Base-by-base conservation (phyloP, 2,113 vertebrate species). In the Siniperca knerii region DNA sequence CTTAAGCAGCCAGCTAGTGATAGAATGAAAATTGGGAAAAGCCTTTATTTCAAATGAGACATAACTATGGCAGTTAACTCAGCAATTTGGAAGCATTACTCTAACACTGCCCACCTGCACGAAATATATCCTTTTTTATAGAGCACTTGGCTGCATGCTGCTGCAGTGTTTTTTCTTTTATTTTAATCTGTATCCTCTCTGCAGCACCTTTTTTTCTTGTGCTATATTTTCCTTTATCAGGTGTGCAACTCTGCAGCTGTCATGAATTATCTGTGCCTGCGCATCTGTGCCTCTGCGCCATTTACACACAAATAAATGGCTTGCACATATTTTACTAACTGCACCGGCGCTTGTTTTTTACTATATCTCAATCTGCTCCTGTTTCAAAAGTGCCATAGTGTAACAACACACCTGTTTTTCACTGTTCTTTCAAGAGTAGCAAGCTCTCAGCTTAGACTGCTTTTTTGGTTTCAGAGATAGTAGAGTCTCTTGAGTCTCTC, bases 401-500 rank as follows among this genome's bases (percentile, higher is more conserved):
- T 50, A 57, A 75, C 44, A 81, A 46, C 72, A 71, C 52, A 54
- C n/a, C 44, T 81, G 77, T 54, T 77, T 79, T 70, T 37, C 12
- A 69, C 82, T 50, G 50, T 73, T 62, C 35, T 48, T 79, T 83
- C 18, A 67, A 69, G 50, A 68, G 35, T 20, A 25, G 11, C 35
- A 57, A 70, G 55, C 71, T 21, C 57, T 77, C 35, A 23, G 54
- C 46, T 85, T 79, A 52, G 62, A 20, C 50, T 50, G 44, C 42
- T 81, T 71, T 79, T 64, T 80, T 81, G 57, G 52, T 79, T 85
- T 79, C 67, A 64, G 64, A 79, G 40, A 81, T 91, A n/a, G n/a
- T n/a, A n/a, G n/a, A n/a, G 77, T 72, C 55, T 83, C 70, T 77
- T 42, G 18, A 84, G 75, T 84, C 37, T 46, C 60, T 70, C 81